A percentile compares a stretch with the other conserved stretches of the same genome.
Evolutionary conservation across 2,888 invertebrate genomes (phyloP).

Genomic region (Tiphia femorata): DNA sequence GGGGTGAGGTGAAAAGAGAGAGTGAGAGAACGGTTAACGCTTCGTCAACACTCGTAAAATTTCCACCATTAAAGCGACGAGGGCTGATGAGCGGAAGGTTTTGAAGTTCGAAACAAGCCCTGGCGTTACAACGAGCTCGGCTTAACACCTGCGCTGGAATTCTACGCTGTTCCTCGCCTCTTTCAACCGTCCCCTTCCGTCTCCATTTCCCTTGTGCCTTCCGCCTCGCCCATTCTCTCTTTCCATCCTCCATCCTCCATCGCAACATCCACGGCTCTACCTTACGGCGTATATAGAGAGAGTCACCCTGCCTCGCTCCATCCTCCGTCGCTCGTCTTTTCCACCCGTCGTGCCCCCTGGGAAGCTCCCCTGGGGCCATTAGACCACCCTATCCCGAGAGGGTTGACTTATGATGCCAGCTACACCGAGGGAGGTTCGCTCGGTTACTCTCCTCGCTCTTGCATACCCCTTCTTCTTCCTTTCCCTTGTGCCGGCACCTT

Average conservation of each 20-base stretch:
- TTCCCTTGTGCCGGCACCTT: background rate
- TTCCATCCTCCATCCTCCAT: too few relatives aligned
- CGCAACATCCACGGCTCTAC: too few relatives aligned
- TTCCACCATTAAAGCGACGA: conserved; percentile 48
- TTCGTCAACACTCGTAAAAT: conserved; percentile 57
- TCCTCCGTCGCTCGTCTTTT: conserved; percentile 16
- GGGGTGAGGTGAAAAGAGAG: conserved; percentile 7
- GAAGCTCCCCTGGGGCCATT: conserved; percentile 46
- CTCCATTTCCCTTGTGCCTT: background rate
- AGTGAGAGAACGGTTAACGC: conserved; percentile 38
- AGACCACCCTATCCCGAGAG: conserved; percentile 50
- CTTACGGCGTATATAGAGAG: too few relatives aligned
- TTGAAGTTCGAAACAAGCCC: conserved; percentile 42
- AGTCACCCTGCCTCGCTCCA: conserved; percentile 6
- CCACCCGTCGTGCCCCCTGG: conserved; percentile 12
- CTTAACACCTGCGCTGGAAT: conserved; percentile 37
- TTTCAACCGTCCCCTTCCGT: conserved; percentile 5
- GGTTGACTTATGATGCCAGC: conserved; percentile 59
- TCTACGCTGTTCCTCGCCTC: conserved; percentile 21
- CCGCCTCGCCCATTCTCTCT: too few relatives aligned
- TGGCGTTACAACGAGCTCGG: conserved; percentile 17
- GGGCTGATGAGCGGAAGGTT: conserved; percentile 1
- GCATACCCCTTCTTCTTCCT: background rate
- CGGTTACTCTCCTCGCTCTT: conserved; percentile 45
- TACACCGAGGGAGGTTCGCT: conserved; percentile 44